Percentiles rank a stretch among this genome's conserved stretches.
These are phyloP conservation scores for Panthera uncia DNA, from an alignment of 2,113 vertebrate genomes.

Conservation along the genomic window DNA sequence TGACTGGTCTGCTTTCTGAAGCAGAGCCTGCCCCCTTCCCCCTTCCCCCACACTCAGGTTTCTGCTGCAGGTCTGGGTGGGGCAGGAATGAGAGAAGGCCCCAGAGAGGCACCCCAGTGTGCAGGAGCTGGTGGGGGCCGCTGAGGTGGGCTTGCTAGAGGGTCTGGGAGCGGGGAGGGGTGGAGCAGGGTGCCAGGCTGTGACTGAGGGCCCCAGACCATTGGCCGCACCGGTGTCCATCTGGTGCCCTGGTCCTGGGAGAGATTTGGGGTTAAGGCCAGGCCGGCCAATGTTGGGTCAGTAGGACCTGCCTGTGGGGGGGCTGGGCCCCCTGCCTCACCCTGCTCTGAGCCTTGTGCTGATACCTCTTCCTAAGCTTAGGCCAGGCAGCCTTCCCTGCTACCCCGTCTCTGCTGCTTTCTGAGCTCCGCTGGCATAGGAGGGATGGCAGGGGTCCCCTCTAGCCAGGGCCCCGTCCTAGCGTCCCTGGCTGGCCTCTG, in stretches of 20 bases:
- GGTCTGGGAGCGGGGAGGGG: not conserved
- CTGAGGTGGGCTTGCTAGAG: not conserved
- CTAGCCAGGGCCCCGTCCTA: accelerated
- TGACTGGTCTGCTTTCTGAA: not conserved
- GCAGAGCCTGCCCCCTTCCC: not conserved
- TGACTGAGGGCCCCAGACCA: not conserved
- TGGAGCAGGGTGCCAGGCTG: no score
- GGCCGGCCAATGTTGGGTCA: accelerated
- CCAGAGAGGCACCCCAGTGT: accelerated
- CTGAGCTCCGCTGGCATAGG: accelerated
- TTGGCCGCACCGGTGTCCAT: not conserved
- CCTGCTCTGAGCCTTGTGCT: not conserved
- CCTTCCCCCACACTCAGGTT: not conserved
- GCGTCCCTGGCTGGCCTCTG: not conserved
- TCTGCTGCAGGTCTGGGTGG: not conserved
- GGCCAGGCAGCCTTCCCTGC: accelerated
- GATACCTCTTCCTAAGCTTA: accelerated
- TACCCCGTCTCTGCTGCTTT: not conserved
- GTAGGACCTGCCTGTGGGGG: accelerated
- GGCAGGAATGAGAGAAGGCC: not conserved
- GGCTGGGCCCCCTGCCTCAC: accelerated
- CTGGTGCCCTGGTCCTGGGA: not conserved
- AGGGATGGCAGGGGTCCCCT: no score
- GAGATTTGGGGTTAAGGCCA: not conserved
- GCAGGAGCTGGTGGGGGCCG: not conserved